Percentiles rank a stretch among this genome's conserved stretches.
Conservation (phyloP, 2,888 invertebrate genomes). For the Agrilus biguttatus region DNA sequence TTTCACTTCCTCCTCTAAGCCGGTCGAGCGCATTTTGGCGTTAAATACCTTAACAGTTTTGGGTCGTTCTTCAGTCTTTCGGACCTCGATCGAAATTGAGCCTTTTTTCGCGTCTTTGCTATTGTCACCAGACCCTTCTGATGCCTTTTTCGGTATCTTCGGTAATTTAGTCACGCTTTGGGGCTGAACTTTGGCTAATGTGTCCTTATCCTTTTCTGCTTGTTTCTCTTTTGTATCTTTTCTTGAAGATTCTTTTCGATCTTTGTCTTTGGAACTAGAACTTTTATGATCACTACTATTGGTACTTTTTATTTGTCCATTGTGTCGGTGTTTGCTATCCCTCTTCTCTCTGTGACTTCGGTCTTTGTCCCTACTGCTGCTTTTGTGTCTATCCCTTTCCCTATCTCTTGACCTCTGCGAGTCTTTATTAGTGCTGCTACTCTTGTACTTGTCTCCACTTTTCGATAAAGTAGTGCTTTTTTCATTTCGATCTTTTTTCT, state of each 20-base stretch:
- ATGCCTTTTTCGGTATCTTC: conserved; percentile 59
- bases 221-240: conserved; percentile 37
- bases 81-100: conserved; percentile 68
- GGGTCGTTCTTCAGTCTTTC: conserved; percentile 57
- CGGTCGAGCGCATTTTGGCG: conserved; percentile 84
- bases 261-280: conserved; percentile 23
- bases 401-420: conserved; percentile 14
- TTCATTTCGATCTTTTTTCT: conserved; percentile 3
- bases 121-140: conserved; percentile 30
- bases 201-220: conserved; percentile 53
- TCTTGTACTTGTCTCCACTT: conserved; percentile 26
- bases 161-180: conserved; percentile 60
- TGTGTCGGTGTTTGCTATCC: conserved; percentile 16
- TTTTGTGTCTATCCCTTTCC: conserved; percentile 19
- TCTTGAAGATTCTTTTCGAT: conserved; percentile 26
- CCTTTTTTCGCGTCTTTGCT: conserved; percentile 48
- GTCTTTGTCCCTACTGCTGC: conserved; percentile 15
- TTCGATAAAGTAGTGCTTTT: conserved; percentile 4
- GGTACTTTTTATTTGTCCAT: conserved; percentile 17
- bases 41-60: conserved; percentile 87
- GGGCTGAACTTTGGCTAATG: conserved; percentile 48
- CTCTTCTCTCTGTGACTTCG: conserved; percentile 12
- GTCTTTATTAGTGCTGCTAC: conserved; percentile 16
- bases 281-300: conserved; percentile 16
- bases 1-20: conserved; percentile 73